Base-by-base conservation (phyloP, 2,888 invertebrate genomes). In the Ophion slaviceki region DNA sequence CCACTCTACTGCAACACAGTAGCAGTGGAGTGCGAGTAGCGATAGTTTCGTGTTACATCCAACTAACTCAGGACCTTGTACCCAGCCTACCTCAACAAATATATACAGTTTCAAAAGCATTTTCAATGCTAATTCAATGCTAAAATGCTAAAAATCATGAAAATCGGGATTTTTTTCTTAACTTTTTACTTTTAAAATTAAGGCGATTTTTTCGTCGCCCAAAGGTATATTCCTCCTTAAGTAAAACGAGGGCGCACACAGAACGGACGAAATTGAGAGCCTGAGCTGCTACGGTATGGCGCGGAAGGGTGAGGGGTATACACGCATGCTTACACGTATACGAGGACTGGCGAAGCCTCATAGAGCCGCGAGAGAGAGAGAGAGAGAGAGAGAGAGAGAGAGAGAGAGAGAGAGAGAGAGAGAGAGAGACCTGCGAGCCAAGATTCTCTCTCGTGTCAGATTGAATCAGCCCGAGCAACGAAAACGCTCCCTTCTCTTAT, bases 401-500 rank as follows among this genome's bases (percentile, higher is more conserved):
- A 64, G 47, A 32, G 57, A 67, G 76, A 40, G 75, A 64, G 47
- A 32, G 57, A 67, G 45, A 47, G 14, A 64, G 62, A 47, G 24
- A 75, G 45, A 74, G 24, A 62, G 45, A 75, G 10, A 74, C 36
- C 74, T 67, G 57, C 61, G 70, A 78, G 70, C 78, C 75, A 61
- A 72, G 81, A 70, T 71, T 70, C 61, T 87, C 85, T 86, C 84
- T 85, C 87, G 89, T 88, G 91, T 91, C 91, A 91, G 92, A 93
- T 93, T 92, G 93, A 93, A 93, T 93, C 92, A 92, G 91, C 90
- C 92, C 92, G 91, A 92, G 92, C 92, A 92, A 90, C 91, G 90
- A 80, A 81, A 81, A 87, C 87, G 80, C 86, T 80, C 84, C 87
- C 89, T 87, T 89, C 89, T 88, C 88, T 88, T 85, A 87, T 86